Conservation (phyloP, 1,140 invertebrate genomes). For the Diploscapter pachys region DNA sequence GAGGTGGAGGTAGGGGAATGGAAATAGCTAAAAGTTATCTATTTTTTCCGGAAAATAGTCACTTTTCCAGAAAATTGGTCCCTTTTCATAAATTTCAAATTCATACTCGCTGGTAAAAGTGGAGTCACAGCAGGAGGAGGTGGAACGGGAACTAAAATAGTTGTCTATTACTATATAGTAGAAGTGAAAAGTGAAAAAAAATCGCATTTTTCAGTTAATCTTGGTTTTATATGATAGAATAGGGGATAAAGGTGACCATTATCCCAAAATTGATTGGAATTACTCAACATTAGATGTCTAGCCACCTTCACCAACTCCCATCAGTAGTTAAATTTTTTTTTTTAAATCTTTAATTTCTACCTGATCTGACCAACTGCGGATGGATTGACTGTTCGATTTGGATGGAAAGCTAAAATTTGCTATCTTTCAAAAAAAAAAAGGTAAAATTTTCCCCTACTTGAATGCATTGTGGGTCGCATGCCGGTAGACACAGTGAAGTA, state of each 20-base stretch:
- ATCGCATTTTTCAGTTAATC: too few relatives aligned
- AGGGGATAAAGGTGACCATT: too few relatives aligned
- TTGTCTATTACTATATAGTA: too few relatives aligned
- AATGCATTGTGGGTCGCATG: conserved; percentile 23
- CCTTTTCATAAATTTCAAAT: background rate
- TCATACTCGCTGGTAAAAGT: background rate
- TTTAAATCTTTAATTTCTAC: background rate
- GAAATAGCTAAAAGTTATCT: background rate
- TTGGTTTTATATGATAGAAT: too few relatives aligned
- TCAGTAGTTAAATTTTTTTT: background rate
- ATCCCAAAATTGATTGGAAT: too few relatives aligned
- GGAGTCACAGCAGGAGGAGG: too few relatives aligned
- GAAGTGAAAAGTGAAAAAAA: too few relatives aligned
- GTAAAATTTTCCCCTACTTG: conserved; percentile 10
- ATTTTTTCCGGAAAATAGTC: background rate
- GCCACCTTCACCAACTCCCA: background rate
- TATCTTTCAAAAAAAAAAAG: background rate
- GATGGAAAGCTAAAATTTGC: background rate
- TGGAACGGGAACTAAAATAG: too few relatives aligned
- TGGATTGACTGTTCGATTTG: background rate
- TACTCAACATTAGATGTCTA: background rate
- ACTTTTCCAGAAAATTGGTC: background rate
- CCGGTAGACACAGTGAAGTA: conserved; percentile 21
- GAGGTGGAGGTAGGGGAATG: background rate
- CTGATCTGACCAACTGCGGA: background rate